These are phyloP conservation scores for Pangasius mekongensis DNA, from an alignment of 2,797 vertebrate genomes.

Conservation along the genomic window DNA sequence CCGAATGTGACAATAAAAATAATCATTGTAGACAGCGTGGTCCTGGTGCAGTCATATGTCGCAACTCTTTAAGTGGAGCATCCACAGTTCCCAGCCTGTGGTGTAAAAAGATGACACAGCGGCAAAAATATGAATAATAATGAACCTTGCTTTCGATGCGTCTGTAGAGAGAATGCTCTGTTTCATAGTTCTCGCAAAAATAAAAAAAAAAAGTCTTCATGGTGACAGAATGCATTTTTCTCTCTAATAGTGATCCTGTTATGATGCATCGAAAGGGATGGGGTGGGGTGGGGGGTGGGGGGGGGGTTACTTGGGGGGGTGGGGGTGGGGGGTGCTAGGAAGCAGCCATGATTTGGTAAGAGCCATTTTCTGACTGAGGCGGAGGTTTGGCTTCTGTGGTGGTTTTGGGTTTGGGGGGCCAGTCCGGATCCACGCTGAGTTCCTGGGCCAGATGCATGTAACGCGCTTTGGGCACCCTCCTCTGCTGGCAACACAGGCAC, in stretches of 20 bases:
- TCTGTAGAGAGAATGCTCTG: neutral
- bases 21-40: constrained; percentile 41
- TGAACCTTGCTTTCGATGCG: neutral
- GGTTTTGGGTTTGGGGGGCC: constrained; percentile 96
- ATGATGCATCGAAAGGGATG: neutral
- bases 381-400: constrained; percentile 90
- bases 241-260: constrained; percentile 1
- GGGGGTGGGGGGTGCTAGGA: constrained; percentile 81
- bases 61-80: neutral
- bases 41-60: constrained; percentile 26
- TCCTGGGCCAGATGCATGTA: constrained; percentile 97
- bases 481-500: constrained; percentile 75
- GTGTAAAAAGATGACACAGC: constrained; percentile 35
- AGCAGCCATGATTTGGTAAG: constrained; percentile 81
- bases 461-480: constrained; percentile 86
- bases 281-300: neutral
- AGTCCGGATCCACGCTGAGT: constrained; percentile 91
- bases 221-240: neutral
- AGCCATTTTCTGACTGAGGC: constrained; percentile 77
- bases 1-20: constrained; percentile 6
- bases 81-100: constrained; percentile 62
- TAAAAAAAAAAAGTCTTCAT: neutral
- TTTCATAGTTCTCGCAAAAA: neutral
- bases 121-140: neutral
- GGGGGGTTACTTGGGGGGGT: constrained; percentile 8